Evolutionary conservation across 2,113 vertebrate species (phyloP), one percentile per base, ranked within the genome.

Genomic region (Apteryx mantelli): DNA sequence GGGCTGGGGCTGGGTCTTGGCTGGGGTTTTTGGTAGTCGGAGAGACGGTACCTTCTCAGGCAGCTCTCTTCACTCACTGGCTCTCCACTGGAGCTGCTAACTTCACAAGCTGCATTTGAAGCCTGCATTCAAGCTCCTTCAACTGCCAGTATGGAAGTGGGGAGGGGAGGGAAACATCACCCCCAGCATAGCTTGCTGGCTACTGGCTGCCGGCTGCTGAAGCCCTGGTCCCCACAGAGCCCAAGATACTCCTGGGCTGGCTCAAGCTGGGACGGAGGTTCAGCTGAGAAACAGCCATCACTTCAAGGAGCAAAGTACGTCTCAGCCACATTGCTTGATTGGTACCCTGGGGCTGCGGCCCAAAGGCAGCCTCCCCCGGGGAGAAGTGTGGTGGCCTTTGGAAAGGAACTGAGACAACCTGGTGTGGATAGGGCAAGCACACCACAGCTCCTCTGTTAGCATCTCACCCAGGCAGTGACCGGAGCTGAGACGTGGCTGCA

Each of bases 321-420:
- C 60, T 58, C 22, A 5, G 21, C 3, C 21, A 13, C 12, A 3
- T 0, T 1, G 9, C 40, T 17, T 0, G 0, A 19, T 25, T 20
- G 73, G 30, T 40, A 11, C 5, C 36, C 0, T 3, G 7, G 55
- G 61, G 32, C 55, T 74, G 26, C 52, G 38, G 4, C 48, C 38
- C 56, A 34, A 9, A 55, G 58, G 20, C 30, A 77, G 36, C 42
- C 38, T 34, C 11, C 4, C n/a, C 0, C 0, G 21, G 44, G 58
- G 19, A 38, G 24, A 34, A 21, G 42, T 5, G 30, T 7, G 42
- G 2, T 0, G 2, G 17, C 21, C 70, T 1, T 9, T 81, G 48
- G 68, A 63, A 88, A n/a, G 42, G 32, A 52, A 46, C 14, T 63
- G 25, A 21, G 20, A 17, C 0, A 1, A 61, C 76, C 73, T 32